Base-by-base conservation (phyloP, 2,888 invertebrate genomes). In the Philereme vetulata region DNA sequence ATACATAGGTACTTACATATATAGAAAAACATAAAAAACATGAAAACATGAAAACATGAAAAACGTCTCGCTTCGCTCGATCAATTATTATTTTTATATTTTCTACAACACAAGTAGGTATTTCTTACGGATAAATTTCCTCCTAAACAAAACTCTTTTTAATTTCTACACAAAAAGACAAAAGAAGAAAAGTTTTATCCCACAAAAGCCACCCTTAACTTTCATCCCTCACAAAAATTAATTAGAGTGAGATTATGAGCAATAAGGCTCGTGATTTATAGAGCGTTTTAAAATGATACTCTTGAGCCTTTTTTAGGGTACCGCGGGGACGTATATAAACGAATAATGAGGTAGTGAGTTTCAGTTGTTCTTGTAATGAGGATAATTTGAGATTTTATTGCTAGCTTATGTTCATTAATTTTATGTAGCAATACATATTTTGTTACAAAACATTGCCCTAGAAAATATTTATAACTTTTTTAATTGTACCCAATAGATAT, bases 201-300 rank as follows among this genome's bases (percentile, higher is more conserved):
- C n/a, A 50, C 53, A 51, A 64, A 62, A 60, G 58, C 60, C 44
- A 51, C 70, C 68, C 71, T 74, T 58, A 74, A 78, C 69, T 68
- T 73, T 66, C 61, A 70, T 68, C 62, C 70, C 68, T 60, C 67
- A 72, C 72, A 75, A 80, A 81, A 82, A 82, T 79, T 82, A 82
- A 82, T 82, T 82, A 78, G 67, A 72, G 56, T 64, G 64, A 77
- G 78, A 82, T 82, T 81, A 80, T 75, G 76, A 76, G 76, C 75
- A 81, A 81, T 81, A 81, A 78, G 72, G 72, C 67, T 62, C 33
- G 62, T 76, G 81, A 82, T 81, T 81, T 81, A 81, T 79, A 58
- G 70, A 76, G 34, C 70, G 62, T 64, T 67, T 70, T 72, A 65
- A 68, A 78, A 72, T 71, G 71, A 74, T 74, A 72, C 67, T 60